Evolutionary conservation across 2,888 invertebrate species (phyloP), one percentile per base, ranked within the genome.

Genomic region (Parnassius apollo): DNA sequence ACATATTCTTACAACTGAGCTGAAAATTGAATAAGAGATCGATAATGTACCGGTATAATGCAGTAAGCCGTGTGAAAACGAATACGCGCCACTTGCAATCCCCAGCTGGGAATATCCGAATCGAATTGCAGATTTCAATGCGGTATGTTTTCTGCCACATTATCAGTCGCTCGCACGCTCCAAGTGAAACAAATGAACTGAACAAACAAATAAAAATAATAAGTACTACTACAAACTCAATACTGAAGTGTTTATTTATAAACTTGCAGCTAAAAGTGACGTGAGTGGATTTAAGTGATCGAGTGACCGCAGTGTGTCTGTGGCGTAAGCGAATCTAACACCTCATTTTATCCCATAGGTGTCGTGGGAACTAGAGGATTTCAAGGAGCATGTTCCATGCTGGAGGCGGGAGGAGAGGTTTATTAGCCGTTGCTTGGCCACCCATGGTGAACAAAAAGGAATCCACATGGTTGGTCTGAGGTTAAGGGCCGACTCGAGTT

Each of bases 101-200:
- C 58, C 59, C 61, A 51, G 57, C 42, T 61, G 52, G 57, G 61
- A 57, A 61, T 57, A 57, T 57, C 46, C 57, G 42, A 51, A 61
- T 57, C 61, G 61, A 61, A 56, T 57, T 57, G 44, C 46, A 25
- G 57, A 61, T 61, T 61, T 46, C 61, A 51, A 52, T 61, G 46
- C 18, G 18, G 52, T 48, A 62, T 48, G 22, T 52, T 53, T 42
- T 48, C 61, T 52, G 52, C 48, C 61, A 57, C 56, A 62, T 62
- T 62, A 62, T 53, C 57, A 22, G 35, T 22, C 46, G 18, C 49
- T 49, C 13, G 49, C 61, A 35, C 35, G 50, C 35, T 42, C 46
- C 57, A 11, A 13, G 35, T 35, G 61, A 57, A 53, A 62, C 48
- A 57, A 57, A 53, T 52, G 46, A n/a, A 45, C 18, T 22, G 53